Conservation (phyloP, 2,113 vertebrate genomes). For the Phylloscopus trochiloides region DNA sequence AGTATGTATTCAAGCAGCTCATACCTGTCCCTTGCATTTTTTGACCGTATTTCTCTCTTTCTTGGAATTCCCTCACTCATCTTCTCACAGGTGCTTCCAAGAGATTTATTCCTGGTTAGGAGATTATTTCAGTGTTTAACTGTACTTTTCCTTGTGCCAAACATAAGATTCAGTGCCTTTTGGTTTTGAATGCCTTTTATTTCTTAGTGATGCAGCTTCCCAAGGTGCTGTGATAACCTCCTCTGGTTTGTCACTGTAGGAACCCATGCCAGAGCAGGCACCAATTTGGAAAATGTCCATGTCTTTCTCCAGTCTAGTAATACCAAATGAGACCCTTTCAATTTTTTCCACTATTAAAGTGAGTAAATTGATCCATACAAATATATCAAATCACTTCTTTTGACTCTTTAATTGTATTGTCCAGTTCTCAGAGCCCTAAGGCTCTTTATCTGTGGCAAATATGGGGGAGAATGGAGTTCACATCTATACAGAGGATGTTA, state of each 20-base stretch:
- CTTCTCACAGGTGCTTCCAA: not conserved
- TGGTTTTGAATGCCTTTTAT: not conserved
- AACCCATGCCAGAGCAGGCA: not conserved
- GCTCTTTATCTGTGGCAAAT: not conserved
- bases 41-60: not conserved
- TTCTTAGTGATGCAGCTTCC: not conserved
- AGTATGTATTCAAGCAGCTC: not conserved
- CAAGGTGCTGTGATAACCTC: not conserved
- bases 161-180: not conserved
- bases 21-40: not conserved
- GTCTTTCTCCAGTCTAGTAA: not conserved
- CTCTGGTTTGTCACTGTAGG: not conserved
- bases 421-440: not conserved
- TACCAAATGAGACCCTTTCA: not conserved
- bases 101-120: not conserved
- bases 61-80: not conserved
- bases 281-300: not conserved
- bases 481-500: not conserved
- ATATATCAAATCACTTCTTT: not conserved
- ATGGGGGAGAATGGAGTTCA: not conserved
- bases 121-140: not conserved
- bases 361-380: not conserved
- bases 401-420: not conserved
- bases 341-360: not conserved
- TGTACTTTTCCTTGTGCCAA: not conserved